These are phyloP conservation scores for Cladorhizidae sp. DNA, from an alignment of 37 sponge, comb jelly and placozoan species.

Conservation along the genomic window DNA sequence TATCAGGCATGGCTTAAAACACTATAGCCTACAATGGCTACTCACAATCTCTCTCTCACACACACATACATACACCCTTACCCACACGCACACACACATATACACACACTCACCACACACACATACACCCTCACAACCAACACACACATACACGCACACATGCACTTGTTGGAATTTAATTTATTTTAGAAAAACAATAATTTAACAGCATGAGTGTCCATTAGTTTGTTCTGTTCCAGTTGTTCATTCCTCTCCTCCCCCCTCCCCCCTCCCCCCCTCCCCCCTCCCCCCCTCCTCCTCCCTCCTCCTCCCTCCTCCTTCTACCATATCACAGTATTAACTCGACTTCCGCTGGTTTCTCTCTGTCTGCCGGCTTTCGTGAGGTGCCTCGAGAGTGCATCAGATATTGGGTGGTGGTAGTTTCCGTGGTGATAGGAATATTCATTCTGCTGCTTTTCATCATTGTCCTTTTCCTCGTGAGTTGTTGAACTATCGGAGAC, in stretches of 20 bases:
- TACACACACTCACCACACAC: too few species aligned
- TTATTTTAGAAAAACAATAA: too few species aligned
- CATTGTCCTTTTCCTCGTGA: conserved; percentile 14
- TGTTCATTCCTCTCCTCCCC: neutral
- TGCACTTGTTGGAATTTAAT: too few species aligned
- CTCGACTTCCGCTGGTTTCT: neutral
- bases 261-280: neutral
- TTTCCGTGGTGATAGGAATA: conserved; percentile 42
- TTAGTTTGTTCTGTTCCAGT: too few species aligned
- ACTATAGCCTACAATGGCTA: too few species aligned
- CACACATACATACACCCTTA: neutral
- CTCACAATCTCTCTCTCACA: too few species aligned
- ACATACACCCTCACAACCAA: too few species aligned
- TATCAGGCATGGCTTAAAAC: too few species aligned
- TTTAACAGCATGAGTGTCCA: too few species aligned
- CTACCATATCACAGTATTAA: conserved; percentile 7
- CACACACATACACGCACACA: too few species aligned
- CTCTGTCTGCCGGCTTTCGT: conserved; percentile 8
- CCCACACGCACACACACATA: neutral
- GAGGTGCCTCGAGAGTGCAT: conserved; percentile 34
- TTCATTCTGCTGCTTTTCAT: conserved; percentile 27
- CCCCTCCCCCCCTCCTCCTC: neutral
- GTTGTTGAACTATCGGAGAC: neutral
- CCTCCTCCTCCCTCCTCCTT: neutral
- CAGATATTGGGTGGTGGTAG: conserved; percentile 35